Evolutionary conservation across 2,113 vertebrate species (phyloP).

Genomic region (Peromyscus polionotus): DNA sequence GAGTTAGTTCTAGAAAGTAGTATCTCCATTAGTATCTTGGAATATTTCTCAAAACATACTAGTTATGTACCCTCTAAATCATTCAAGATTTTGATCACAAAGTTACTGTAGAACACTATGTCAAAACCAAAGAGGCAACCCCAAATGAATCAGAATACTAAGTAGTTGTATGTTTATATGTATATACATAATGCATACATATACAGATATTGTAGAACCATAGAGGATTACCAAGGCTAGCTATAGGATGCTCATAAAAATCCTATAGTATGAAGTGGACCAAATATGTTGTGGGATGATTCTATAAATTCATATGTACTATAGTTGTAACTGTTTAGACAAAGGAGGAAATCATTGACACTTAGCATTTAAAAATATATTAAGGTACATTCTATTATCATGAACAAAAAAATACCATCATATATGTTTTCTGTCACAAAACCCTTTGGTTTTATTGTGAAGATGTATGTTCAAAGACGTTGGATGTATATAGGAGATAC

Average conservation of each 20-base stretch:
- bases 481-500: not conserved
- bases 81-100: slow-evolving; percentile 14
- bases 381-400: slow-evolving; percentile 1
- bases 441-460: not conserved
- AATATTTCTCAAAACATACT: slow-evolving; percentile 20
- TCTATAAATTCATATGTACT: not conserved
- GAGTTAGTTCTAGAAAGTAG: slow-evolving; percentile 47
- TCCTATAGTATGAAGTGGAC: not conserved
- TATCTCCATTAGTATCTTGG: slow-evolving; percentile 47
- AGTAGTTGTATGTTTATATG: not conserved
- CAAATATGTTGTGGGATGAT: not conserved
- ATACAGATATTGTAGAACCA: not conserved
- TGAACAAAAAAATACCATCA: not conserved
- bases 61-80: not conserved
- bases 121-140: not conserved
- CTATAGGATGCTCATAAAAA: not conserved
- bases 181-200: not conserved
- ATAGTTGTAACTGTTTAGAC: not conserved
- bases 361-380: not conserved
- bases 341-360: not conserved
- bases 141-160: not conserved
- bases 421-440: slow-evolving; percentile 14
- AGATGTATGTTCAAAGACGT: not conserved
- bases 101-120: not conserved
- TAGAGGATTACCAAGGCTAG: not conserved